Evolutionary conservation across 2,888 invertebrate genomes (phyloP), one percentile per base, ranked within the genome.

Genomic region (Metellina segmentata): DNA sequence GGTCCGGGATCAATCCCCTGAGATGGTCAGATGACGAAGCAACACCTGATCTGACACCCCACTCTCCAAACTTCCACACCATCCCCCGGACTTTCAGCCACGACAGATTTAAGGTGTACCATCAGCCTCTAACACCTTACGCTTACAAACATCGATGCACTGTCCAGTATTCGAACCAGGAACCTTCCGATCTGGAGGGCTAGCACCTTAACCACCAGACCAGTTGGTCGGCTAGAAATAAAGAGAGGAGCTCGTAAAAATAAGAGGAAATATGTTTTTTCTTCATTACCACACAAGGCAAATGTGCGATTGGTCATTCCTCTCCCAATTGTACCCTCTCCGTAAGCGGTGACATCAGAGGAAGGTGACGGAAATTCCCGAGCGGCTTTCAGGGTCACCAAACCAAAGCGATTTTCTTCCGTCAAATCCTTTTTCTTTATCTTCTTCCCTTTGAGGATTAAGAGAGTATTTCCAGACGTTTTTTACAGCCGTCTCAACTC

Each of bases 291-390:
- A 8, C 11, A 34, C 20, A 19, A 82, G 51, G 81, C 82, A 89
- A 81, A 89, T 77, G 89, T 69, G 82, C 82, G 52, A 72, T 19
- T 89, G 89, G 89, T 82, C 89, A 89, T 89, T 89, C 82, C 82
- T 77, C 89, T 75, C 74, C 6, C 8, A 52, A 71, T 51, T 69
- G 48, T 11, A 20, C 34, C 34, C 61, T 61, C 11, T 11, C 9
- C 61, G 61, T 8, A 61, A 19, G 81, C 74, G 81, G 51, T 78
- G 88, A 81, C 49, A 85, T 85, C 85, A 85, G 51, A 53, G 19
- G 20, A 78, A 78, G 78, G 83, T 89, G 83, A 70, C 83, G 78
- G 89, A 83, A 89, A 90, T 49, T 81, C 53, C 72, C 81, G 8
- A 8, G 19, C 6, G 11, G 79, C n/a, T 53, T 75, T 90, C 86